A percentile compares a stretch with the other conserved stretches of the same genome.
Evolutionary conservation across 2,113 vertebrate genomes (phyloP).

Genomic region (Gasterosteus nipponicus): DNA sequence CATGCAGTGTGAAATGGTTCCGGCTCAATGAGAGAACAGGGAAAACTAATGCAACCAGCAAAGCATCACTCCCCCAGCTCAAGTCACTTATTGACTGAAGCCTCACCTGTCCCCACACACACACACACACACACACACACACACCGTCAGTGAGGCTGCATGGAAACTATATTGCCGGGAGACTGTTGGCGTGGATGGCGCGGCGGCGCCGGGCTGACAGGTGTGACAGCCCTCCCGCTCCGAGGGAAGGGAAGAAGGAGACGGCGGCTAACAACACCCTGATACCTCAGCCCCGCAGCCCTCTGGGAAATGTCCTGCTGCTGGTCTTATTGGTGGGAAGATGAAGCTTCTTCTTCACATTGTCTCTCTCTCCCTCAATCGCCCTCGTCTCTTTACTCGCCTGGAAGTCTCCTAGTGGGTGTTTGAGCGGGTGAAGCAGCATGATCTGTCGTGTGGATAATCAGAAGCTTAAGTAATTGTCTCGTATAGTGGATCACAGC

Average conservation of each 20-base stretch:
- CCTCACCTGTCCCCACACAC: slow-evolving; percentile 16
- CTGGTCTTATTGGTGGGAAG: slow-evolving; percentile 54
- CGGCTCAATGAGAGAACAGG: background rate
- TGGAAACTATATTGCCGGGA: slow-evolving; percentile 21
- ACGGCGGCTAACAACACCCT: slow-evolving; percentile 19
- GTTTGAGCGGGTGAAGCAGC: slow-evolving; percentile 12
- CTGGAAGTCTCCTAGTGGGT: slow-evolving; percentile 22
- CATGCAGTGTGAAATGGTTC: background rate
- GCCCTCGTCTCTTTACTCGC: background rate
- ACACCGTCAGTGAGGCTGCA: slow-evolving; percentile 1
- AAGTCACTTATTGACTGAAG: slow-evolving; percentile 24
- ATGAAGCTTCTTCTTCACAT: slow-evolving; percentile 48
- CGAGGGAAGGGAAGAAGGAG: slow-evolving; percentile 10
- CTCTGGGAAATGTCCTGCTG: slow-evolving; percentile 57
- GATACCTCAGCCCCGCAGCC: slow-evolving; percentile 31
- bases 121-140: slow-evolving; percentile 17
- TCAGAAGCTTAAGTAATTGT: slow-evolving; percentile 50
- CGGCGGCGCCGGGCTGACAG: slow-evolving; percentile 40
- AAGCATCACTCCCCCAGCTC: background rate
- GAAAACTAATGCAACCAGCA: slow-evolving; percentile 10
- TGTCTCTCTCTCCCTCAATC: slow-evolving; percentile 24
- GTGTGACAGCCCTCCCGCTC: slow-evolving; percentile 45
- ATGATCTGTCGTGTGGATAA: slow-evolving; percentile 50
- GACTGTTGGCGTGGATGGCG: slow-evolving; percentile 25
- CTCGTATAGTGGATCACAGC: slow-evolving; percentile 19